These are phyloP conservation scores for Poeciliopsis occidentalis DNA, from an alignment of 2,113 vertebrate genomes.

Conservation along the genomic window DNA sequence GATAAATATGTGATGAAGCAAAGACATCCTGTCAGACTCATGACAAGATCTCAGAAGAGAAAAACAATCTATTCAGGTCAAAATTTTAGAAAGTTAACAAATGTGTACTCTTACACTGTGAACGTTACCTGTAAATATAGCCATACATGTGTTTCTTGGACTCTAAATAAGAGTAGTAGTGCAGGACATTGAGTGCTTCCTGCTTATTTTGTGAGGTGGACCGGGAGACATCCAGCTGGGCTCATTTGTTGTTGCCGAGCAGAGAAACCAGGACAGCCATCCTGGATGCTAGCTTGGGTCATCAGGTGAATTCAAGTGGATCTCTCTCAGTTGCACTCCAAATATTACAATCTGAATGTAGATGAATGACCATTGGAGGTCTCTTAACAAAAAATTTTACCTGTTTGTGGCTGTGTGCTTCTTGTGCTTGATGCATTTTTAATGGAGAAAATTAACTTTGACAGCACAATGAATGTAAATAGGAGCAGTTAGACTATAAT, in stretches of 20 bases:
- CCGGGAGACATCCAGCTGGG: constrained; percentile 49
- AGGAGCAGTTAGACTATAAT: constrained; percentile 21
- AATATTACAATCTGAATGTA: constrained; percentile 31
- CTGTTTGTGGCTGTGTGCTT: constrained; percentile 17
- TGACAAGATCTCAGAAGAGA: not conserved
- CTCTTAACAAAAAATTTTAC: constrained; percentile 56
- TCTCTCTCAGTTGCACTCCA: constrained; percentile 39
- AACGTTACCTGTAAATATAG: constrained; percentile 47
- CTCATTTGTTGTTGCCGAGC: constrained; percentile 52
- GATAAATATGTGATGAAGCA: not conserved
- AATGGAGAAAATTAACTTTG: constrained; percentile 22
- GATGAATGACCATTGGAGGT: constrained; percentile 53
- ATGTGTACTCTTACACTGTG: constrained; percentile 63
- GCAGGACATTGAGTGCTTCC: constrained; percentile 29
- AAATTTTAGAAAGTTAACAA: not conserved
- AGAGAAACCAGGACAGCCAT: constrained; percentile 68
- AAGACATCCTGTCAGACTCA: not conserved
- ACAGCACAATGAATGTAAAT: constrained; percentile 64
- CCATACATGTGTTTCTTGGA: constrained; percentile 39
- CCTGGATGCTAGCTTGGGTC: constrained; percentile 57
- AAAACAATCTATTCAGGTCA: not conserved
- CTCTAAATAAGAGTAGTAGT: constrained; percentile 65
- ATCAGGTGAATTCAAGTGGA: constrained; percentile 45
- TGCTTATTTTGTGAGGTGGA: constrained; percentile 55
- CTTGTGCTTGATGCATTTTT: constrained; percentile 16